phyloP scores from a whole-genome alignment of 2,888 invertebrate genomes.

The Xestoiulus laeticollis region DNA sequence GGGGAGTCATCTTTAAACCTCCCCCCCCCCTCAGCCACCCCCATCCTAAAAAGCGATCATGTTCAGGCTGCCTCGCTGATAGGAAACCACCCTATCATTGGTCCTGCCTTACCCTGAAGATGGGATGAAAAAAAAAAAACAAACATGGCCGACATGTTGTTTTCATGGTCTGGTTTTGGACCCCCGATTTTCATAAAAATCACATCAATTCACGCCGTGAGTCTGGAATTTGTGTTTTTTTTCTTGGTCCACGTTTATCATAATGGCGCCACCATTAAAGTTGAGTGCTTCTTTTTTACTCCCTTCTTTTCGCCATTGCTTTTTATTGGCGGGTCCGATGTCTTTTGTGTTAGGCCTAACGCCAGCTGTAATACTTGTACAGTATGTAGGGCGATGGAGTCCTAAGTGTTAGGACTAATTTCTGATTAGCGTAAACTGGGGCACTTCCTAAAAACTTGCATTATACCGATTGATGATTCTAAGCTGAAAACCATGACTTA shows the following conservation, averaged over 20 bases:
- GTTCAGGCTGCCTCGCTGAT: not conserved
- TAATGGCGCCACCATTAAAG: slow-evolving; percentile 40
- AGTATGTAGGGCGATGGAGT: not conserved
- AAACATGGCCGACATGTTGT: not conserved
- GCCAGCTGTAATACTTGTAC: not conserved
- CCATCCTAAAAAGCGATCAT: not conserved
- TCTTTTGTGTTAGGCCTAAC: not conserved
- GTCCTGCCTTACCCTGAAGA: not conserved
- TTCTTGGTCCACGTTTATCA: slow-evolving; percentile 20
- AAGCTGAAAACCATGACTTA: too few species aligned
- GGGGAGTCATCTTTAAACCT: too few species aligned
- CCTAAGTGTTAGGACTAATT: not conserved
- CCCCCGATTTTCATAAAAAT: not conserved
- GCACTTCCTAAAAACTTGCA: too few species aligned
- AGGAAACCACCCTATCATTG: not conserved
- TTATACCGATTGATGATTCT: too few species aligned
- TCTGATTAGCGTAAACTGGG: too few species aligned
- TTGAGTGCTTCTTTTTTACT: not conserved
- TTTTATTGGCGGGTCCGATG: not conserved
- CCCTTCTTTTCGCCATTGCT: not conserved
- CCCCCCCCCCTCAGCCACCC: not conserved
- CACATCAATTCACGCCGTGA: not conserved
- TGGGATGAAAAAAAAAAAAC: not conserved
- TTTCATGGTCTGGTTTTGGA: not conserved
- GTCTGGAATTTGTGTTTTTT: not conserved